Conservation (phyloP, 2,797 vertebrate genomes). For the Thripadectes ignobilis region DNA sequence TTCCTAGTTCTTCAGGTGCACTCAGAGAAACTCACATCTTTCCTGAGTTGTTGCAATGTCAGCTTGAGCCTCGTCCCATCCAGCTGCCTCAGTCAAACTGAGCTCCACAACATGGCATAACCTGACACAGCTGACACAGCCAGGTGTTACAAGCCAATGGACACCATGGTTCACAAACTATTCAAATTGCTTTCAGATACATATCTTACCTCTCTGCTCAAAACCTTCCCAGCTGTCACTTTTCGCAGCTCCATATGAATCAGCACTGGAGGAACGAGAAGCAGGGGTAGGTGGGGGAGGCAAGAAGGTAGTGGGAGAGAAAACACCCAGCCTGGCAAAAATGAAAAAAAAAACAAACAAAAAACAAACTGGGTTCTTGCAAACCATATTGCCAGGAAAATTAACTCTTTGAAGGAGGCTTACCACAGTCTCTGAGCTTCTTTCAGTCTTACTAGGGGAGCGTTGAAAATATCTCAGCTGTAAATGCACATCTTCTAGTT, state of each 20-base stretch:
- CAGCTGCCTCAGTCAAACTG: constrained; percentile 51
- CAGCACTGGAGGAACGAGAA: not conserved
- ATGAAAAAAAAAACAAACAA: not conserved
- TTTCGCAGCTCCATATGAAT: constrained; percentile 10
- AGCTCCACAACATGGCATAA: constrained; percentile 47
- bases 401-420: not conserved
- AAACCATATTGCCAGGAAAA: not conserved
- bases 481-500: not conserved
- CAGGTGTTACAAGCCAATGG: constrained; percentile 55
- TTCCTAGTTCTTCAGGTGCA: not conserved
- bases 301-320: not conserved
- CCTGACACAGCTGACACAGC: constrained; percentile 47
- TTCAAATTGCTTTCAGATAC: constrained; percentile 63
- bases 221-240: constrained; percentile 23
- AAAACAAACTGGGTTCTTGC: not conserved
- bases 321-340: not conserved
- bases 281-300: not conserved
- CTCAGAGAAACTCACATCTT: constrained; percentile 21
- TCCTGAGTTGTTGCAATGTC: constrained; percentile 16
- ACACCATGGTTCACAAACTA: constrained; percentile 61
- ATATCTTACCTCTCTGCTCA: constrained; percentile 16
- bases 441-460: not conserved
- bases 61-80: not conserved
- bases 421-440: fast-evolving
- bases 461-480: not conserved